Conservation (phyloP, 2,113 vertebrate genomes). For the Cyanocitta stelleri region DNA sequence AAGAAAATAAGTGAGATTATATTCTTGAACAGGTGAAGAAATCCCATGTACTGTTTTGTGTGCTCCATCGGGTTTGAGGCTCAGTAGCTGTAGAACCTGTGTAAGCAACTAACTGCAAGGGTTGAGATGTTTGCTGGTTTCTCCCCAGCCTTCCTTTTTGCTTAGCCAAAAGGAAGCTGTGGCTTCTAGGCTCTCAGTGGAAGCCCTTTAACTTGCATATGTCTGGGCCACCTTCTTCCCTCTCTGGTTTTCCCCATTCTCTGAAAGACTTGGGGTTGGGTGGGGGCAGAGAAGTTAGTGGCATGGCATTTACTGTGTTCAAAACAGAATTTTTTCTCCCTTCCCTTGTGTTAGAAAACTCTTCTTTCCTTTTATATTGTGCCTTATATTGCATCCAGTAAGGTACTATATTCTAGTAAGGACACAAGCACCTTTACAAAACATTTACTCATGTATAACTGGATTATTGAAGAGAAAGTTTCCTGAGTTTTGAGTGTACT, state of each 20-base stretch:
- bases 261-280: neutral
- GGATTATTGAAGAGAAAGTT: neutral
- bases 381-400: neutral
- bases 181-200: neutral
- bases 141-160: neutral
- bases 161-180: neutral
- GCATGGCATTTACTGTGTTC: neutral
- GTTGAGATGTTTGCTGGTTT: neutral
- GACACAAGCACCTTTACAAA: neutral
- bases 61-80: neutral
- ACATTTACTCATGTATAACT: neutral
- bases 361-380: neutral
- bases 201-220: neutral
- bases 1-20: neutral
- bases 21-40: neutral
- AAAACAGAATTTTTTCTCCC: neutral
- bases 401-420: neutral
- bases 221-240: neutral
- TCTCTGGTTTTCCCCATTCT: neutral
- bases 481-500: neutral
- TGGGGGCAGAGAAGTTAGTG: neutral
- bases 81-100: neutral
- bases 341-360: neutral
- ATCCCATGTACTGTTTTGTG: accelerated
- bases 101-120: neutral